Base-by-base conservation (phyloP, 1,140 invertebrate genomes). In the Bombus waltoni region DNA sequence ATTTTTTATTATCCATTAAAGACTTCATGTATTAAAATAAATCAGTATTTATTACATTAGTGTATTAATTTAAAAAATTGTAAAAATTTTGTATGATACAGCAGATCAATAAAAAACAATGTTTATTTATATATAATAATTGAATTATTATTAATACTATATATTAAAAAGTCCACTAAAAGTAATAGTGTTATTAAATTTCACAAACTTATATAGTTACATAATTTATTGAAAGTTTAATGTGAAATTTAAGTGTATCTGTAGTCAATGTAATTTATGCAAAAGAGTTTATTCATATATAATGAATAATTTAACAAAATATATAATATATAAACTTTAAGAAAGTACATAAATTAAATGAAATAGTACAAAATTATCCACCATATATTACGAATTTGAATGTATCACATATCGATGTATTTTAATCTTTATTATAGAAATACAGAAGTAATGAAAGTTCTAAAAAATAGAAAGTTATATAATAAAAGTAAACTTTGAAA, bases 251-350 rank as follows among this genome's bases (percentile, higher is more conserved):
- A 66, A 35, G 8, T 66, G 32, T 66, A 66, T 35, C 15, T 66
- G 9, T 35, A 66, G 8, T 35, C 10, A 73, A 73, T 42, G 71
- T 42, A 44, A 15, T 35, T 38, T 76, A n/a, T n/a, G 35, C 53
- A 76, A 59, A 88, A 81, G 40, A 38, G 22, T 85, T 85, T 59
- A 72, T 62, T 89, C 81, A 85, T 76, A 32, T 66, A 53, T 76
- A 81, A 76, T 88, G 38, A 80, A 80, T 80, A 85, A 88, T 68
- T 87, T 89, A 59, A 62, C 66, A 84, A 78, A 84, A 71, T 57
- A 84, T 71, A 35, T 47, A 35, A 10, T 35, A 5, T 68, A 78
- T 59, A 84, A 84, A 84, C n/a, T 78, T 78, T 59, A 68, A 10
- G 11, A 59, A 25, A 42, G 70, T 13, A 66, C 53, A 83, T 75